Base-by-base conservation (phyloP, 1,140 invertebrate species). In the Psilanteris sp. region DNA sequence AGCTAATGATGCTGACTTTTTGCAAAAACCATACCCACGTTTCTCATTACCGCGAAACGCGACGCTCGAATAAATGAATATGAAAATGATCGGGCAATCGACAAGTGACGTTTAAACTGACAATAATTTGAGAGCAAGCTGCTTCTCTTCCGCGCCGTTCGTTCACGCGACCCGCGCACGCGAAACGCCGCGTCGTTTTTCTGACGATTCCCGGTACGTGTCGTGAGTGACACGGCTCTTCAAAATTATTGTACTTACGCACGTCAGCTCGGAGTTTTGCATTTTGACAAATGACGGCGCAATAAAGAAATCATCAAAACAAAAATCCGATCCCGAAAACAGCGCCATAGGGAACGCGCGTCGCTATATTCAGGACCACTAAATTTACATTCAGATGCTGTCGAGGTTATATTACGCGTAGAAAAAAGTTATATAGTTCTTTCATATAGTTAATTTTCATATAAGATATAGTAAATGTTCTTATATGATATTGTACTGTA, bases 61-160 rank as follows among this genome's bases (percentile, higher is more conserved):
- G 20, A 46, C 29, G 41, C 11, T 16, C 24, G 26, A 54, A 44
- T 67, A 67, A 67, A 67, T 57, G 50, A 39, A 67, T 67, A 54
- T 57, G 50, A 55, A 67, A 55, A 48, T 29, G 32, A 55, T 67
- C 62, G 50, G 24, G 6, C 34, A 32, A 36, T 20, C 27, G 36
- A 18, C 29, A 32, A 13, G 31, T 54, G 50, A 55, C 39, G 48
- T 41, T 67, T 31, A 20, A 31, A 67, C 27, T 67, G 48, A 36
- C 50, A 43, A 67, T 67, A 67, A 54, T 67, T 67, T 67, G 24
- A 48, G 48, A 67, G 31, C 36, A 39, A 4, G 26, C 16, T 26
- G 27, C 39, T 8, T 50, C 34, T 68, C 41, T 64, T 64, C 59
- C 57, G 44, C 16, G 34, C 4, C 11, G 20, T 14, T 37, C 59